Evolutionary conservation across 2,113 vertebrate species (phyloP).

Genomic region (Cyanistes caeruleus): DNA sequence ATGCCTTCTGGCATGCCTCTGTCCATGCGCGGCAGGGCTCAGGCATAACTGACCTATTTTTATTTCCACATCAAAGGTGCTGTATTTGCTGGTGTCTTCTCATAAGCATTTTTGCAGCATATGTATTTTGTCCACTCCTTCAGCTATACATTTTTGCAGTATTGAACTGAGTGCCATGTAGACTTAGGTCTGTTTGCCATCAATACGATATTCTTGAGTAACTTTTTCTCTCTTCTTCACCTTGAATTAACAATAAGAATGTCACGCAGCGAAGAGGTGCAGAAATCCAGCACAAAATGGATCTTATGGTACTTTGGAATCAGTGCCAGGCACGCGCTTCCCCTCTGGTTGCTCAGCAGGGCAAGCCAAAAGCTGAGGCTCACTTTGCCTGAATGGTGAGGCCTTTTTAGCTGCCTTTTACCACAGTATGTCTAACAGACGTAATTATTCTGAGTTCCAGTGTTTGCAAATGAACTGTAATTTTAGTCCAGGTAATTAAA

Average conservation of each 20-base stretch:
- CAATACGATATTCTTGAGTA: background rate
- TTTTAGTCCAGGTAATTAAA: slow-evolving; percentile 45
- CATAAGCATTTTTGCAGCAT: background rate
- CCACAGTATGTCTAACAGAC: background rate
- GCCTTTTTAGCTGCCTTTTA: background rate
- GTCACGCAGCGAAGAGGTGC: background rate
- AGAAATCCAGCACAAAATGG: background rate
- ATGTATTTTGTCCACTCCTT: background rate
- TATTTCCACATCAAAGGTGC: background rate
- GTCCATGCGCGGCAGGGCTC: rapidly evolving
- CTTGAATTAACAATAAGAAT: background rate
- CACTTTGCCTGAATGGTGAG: background rate
- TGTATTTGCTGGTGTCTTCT: background rate
- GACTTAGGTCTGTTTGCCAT: background rate
- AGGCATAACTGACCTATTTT: background rate
- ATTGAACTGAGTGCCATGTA: background rate
- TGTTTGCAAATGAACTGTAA: slow-evolving; percentile 33
- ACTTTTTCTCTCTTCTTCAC: background rate
- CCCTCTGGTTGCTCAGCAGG: background rate
- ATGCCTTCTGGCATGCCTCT: background rate
- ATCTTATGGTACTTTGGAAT: background rate
- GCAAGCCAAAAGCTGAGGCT: background rate
- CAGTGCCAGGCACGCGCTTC: background rate
- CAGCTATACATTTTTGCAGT: background rate
- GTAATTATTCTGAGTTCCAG: slow-evolving; percentile 11